Percentiles rank a stretch among this genome's conserved stretches.
phyloP scores from a whole-genome alignment of 2,113 vertebrate species.

The Dicentrarchus labrax region DNA sequence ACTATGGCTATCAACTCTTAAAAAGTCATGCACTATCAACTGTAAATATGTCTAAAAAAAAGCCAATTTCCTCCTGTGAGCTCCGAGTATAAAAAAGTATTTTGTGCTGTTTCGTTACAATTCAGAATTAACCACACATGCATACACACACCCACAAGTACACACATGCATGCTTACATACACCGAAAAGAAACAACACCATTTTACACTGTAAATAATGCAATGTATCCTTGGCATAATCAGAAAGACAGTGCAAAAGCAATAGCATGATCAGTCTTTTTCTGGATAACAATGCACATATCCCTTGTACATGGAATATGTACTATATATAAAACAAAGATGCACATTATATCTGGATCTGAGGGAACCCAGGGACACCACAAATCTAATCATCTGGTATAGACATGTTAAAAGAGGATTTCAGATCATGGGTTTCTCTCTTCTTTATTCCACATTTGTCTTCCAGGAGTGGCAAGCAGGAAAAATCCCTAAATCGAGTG shows the following conservation, averaged over 20 bases:
- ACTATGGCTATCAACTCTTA: slow-evolving; percentile 73
- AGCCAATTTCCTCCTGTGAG: slow-evolving; percentile 56
- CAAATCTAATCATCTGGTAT: slow-evolving; percentile 44
- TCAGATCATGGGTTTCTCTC: slow-evolving; percentile 17
- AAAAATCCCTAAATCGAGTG: slow-evolving; percentile 49
- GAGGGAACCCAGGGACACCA: slow-evolving; percentile 56
- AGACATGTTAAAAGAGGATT: slow-evolving; percentile 52
- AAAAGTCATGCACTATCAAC: slow-evolving; percentile 68
- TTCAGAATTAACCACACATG: slow-evolving; percentile 70
- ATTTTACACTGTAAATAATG: slow-evolving; percentile 69
- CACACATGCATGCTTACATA: slow-evolving; percentile 74
- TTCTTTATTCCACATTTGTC: slow-evolving; percentile 22
- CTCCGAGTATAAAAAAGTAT: slow-evolving; percentile 54
- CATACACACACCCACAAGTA: slow-evolving; percentile 67
- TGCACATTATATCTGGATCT: slow-evolving; percentile 62
- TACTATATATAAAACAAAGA: slow-evolving; percentile 62
- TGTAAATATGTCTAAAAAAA: slow-evolving; percentile 61
- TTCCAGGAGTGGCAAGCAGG: slow-evolving; percentile 33
- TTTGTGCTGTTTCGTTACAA: slow-evolving; percentile 78
- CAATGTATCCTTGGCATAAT: slow-evolving; percentile 84
- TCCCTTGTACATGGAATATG: slow-evolving; percentile 55
- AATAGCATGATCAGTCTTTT: slow-evolving; percentile 65
- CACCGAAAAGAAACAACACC: slow-evolving; percentile 58
- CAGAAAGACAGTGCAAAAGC: slow-evolving; percentile 81
- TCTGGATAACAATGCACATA: slow-evolving; percentile 57